phyloP scores from a whole-genome alignment of 2,797 vertebrate genomes.

The Anniella stebbinsi region DNA sequence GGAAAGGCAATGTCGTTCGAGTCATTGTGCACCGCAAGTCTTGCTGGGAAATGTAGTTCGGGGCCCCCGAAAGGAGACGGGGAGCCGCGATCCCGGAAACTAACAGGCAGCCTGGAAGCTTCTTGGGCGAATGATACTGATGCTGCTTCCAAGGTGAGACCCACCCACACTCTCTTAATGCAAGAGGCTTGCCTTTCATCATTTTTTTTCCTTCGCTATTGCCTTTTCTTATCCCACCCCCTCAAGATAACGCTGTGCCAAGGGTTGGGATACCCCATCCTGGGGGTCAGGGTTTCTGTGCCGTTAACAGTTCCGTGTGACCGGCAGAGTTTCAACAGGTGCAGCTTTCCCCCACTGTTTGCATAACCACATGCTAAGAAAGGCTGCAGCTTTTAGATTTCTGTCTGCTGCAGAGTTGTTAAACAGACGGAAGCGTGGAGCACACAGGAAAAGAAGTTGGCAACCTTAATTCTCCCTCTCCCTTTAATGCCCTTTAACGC shows the following conservation, averaged over 20 bases:
- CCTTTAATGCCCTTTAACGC: background rate
- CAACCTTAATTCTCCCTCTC: background rate
- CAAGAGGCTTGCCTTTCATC: background rate
- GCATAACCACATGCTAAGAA: background rate
- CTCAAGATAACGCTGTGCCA: background rate
- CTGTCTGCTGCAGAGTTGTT: background rate
- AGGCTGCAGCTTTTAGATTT: background rate
- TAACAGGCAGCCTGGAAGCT: background rate
- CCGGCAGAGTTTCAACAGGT: background rate
- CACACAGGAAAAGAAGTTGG: background rate
- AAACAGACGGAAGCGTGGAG: background rate
- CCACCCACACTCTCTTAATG: no score
- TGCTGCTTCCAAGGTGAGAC: background rate
- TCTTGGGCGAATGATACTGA: background rate
- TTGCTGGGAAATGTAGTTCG: constrained; percentile 52
- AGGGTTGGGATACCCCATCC: background rate
- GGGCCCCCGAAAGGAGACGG: rapidly evolving
- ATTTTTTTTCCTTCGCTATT: background rate
- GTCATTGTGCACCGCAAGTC: rapidly evolving
- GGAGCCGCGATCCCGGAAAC: background rate
- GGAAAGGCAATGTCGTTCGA: background rate
- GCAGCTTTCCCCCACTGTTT: background rate
- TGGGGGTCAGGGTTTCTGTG: background rate
- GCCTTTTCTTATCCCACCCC: background rate
- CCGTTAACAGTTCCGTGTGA: background rate